Conservation (phyloP, 2,888 invertebrate genomes). For the Empis stercorea region DNA sequence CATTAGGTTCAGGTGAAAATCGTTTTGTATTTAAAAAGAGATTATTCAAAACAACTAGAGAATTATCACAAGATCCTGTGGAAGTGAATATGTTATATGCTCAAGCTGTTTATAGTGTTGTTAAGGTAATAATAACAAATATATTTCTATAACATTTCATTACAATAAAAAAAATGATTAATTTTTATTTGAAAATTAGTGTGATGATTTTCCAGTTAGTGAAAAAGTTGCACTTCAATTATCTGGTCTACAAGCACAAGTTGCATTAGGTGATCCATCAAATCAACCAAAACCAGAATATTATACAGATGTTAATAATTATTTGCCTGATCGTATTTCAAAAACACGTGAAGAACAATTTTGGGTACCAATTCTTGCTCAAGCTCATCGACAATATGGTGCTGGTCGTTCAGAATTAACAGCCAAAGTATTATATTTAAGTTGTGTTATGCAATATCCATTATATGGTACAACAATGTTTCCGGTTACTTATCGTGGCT, state of each 20-base stretch:
- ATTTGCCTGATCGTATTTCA: slow-evolving; percentile 73
- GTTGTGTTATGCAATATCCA: slow-evolving; percentile 94
- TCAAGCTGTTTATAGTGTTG: slow-evolving; percentile 89
- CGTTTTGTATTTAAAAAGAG: slow-evolving; percentile 85
- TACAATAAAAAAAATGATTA: slow-evolving; percentile 3
- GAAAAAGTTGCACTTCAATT: slow-evolving; percentile 89
- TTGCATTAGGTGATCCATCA: slow-evolving; percentile 75
- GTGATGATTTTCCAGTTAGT: slow-evolving; percentile 89
- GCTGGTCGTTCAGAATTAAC: slow-evolving; percentile 83
- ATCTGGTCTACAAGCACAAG: slow-evolving; percentile 89
- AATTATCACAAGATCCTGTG: slow-evolving; percentile 87
- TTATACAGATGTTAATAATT: slow-evolving; percentile 83
- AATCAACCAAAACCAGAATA: slow-evolving; percentile 63
- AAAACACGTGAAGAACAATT: slow-evolving; percentile 66
- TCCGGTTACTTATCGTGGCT: slow-evolving; percentile 83
- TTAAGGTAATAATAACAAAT: slow-evolving; percentile 60
- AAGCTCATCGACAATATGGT: slow-evolving; percentile 82
- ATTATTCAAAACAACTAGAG: slow-evolving; percentile 74
- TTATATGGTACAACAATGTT: slow-evolving; percentile 78
- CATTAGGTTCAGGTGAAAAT: slow-evolving; percentile 74
- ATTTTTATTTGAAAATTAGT: slow-evolving; percentile 38
- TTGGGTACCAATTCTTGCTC: slow-evolving; percentile 77
- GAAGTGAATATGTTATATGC: slow-evolving; percentile 89
- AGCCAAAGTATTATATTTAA: slow-evolving; percentile 84
- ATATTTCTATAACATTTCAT: background rate